Evolutionary conservation across 2,113 vertebrate genomes (phyloP).

Genomic region (Corvus moneduloides): DNA sequence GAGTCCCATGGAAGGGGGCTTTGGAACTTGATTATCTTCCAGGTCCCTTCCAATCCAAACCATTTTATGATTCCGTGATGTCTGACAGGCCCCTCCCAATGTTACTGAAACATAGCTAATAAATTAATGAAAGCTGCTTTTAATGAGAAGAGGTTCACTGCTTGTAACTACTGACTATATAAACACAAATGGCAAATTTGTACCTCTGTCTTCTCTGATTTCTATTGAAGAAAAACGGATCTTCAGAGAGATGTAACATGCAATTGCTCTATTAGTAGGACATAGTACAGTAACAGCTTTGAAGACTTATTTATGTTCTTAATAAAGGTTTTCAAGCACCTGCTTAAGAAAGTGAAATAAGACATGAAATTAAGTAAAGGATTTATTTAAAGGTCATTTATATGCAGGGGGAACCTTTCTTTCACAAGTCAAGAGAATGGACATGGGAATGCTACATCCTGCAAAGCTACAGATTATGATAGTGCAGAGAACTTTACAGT

Average conservation of each 20-base stretch:
- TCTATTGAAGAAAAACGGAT: not conserved
- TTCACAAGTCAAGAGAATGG: not conserved
- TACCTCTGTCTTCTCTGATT: not conserved
- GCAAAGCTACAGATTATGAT: not conserved
- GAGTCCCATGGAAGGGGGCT: not conserved
- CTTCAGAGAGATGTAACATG: not conserved
- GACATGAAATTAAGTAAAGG: not conserved
- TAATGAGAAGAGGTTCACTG: not conserved
- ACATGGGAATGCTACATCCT: not conserved
- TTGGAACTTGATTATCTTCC: not conserved
- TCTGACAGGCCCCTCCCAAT: not conserved
- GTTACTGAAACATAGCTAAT: not conserved
- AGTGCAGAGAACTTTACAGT: not conserved
- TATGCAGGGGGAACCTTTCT: not conserved
- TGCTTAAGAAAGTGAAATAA: not conserved
- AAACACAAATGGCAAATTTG: not conserved
- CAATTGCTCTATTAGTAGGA: rapidly evolving
- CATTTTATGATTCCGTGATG: not conserved
- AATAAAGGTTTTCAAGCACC: not conserved
- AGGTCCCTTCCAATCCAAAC: not conserved
- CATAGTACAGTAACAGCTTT: not conserved
- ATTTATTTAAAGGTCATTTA: not conserved
- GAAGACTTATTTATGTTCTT: not conserved
- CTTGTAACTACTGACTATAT: not conserved
- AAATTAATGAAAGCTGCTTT: not conserved